phyloP scores from a whole-genome alignment of 2,113 vertebrate species.

The Chroicocephalus ridibundus region DNA sequence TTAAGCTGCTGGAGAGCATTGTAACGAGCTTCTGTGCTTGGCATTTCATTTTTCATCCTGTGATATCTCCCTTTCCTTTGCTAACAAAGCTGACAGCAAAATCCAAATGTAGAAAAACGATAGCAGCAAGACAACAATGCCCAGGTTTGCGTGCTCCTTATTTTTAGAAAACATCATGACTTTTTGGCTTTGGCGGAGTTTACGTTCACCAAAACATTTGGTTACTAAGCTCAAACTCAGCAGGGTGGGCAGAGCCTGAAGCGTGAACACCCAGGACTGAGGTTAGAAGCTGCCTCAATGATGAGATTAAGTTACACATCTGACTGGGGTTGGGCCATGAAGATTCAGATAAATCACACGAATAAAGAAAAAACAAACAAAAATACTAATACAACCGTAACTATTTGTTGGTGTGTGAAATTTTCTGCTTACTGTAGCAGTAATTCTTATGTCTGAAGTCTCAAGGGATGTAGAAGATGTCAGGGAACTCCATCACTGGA shows the following conservation, averaged over 20 bases:
- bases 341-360: neutral
- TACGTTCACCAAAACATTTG: neutral
- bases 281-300: neutral
- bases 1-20: neutral
- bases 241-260: neutral
- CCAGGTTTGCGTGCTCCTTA: neutral
- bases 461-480: neutral
- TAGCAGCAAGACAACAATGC: neutral
- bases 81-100: neutral
- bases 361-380: neutral
- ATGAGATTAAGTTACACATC: neutral
- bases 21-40: neutral
- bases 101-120: neutral
- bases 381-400: neutral
- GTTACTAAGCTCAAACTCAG: neutral
- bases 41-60: neutral
- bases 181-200: neutral
- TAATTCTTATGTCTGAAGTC: neutral
- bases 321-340: neutral
- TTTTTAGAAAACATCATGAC: neutral
- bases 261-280: neutral
- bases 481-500: neutral
- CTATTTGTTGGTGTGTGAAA: neutral
- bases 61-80: neutral
- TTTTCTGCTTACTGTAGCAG: neutral